Evolutionary conservation across 2,797 vertebrate species (phyloP).

Genomic region (Pangasius djambal): DNA sequence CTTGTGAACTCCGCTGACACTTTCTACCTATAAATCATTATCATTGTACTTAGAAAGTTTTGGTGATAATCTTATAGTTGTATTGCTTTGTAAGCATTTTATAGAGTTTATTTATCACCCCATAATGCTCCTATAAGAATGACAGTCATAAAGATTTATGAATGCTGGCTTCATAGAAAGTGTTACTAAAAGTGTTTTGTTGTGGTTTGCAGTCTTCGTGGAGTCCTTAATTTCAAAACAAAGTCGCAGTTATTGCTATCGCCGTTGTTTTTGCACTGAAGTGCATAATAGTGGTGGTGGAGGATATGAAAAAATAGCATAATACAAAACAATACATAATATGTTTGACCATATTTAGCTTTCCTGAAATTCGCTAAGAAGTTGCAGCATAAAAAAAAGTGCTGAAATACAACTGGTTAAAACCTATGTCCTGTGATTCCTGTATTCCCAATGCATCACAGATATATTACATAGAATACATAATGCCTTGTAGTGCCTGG

Average conservation of each 20-base stretch:
- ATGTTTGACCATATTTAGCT: not conserved
- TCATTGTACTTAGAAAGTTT: not conserved
- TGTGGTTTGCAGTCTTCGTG: not conserved
- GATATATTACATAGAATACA: not conserved
- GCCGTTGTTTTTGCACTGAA: not conserved
- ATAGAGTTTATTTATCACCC: not conserved
- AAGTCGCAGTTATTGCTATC: not conserved
- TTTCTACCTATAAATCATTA: not conserved
- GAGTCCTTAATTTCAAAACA: not conserved
- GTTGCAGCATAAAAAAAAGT: not conserved
- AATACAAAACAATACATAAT: not conserved
- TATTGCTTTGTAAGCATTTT: slow-evolving; percentile 3
- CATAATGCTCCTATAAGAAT: not conserved
- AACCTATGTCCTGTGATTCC: not conserved
- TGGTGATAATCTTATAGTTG: not conserved
- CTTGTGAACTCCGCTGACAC: not conserved
- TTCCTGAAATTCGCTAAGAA: not conserved
- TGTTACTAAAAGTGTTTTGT: not conserved
- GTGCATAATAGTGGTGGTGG: not conserved
- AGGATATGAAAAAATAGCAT: not conserved
- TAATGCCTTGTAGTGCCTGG: not conserved
- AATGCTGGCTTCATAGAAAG: not conserved
- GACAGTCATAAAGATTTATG: not conserved
- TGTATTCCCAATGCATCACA: not conserved
- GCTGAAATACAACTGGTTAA: not conserved